A percentile compares a stretch with the other conserved stretches of the same genome.
Conservation (phyloP, 2,797 vertebrate genomes). For the Natrix natrix region DNA sequence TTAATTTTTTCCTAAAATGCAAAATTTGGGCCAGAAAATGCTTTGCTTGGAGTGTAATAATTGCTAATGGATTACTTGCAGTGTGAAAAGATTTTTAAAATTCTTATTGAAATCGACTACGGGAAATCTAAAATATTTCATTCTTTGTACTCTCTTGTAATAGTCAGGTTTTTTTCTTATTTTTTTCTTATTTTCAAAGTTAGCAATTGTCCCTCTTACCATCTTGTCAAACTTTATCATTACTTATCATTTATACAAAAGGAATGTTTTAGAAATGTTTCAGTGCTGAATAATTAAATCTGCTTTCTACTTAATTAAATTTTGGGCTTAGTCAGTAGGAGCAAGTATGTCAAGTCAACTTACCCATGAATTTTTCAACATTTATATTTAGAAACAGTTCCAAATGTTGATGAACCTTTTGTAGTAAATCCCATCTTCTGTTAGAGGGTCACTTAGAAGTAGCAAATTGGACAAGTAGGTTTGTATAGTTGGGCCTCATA, state of each 20-base stretch:
- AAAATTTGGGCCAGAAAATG: neutral
- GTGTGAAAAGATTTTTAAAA: neutral
- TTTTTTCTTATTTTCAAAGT: neutral
- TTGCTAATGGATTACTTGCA: neutral
- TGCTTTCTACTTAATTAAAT: neutral
- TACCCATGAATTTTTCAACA: neutral
- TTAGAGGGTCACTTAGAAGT: neutral
- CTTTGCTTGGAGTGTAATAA: neutral
- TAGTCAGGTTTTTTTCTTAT: neutral
- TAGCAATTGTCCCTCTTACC: neutral
- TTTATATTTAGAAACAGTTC: neutral
- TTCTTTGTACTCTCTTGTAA: neutral
- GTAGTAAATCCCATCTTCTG: neutral
- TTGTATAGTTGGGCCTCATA: neutral
- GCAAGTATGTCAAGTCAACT: neutral
- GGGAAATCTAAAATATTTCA: neutral
- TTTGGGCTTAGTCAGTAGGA: neutral
- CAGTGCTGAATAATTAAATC: neutral
- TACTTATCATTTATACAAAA: neutral
- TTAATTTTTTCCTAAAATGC: neutral
- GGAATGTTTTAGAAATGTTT: neutral
- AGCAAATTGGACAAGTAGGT: neutral
- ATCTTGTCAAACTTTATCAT: neutral
- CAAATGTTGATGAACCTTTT: neutral
- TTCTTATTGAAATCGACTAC: neutral